Conservation (phyloP, 2,797 vertebrate species). For the Alauda arvensis region DNA sequence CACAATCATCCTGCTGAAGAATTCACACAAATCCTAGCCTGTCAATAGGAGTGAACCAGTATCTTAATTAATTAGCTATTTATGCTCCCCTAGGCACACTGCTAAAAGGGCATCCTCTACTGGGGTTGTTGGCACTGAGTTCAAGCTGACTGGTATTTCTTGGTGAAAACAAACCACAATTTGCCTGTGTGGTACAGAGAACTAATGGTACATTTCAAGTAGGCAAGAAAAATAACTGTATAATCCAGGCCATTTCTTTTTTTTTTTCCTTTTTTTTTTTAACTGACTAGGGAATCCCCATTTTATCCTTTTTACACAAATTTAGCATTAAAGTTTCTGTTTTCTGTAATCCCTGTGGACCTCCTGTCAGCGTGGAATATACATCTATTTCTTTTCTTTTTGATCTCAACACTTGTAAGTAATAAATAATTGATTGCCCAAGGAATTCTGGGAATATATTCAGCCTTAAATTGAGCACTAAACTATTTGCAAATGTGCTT, state of each 20-base stretch:
- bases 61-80: not conserved
- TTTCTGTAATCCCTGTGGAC: slow-evolving; percentile 38
- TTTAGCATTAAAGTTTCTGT: slow-evolving; percentile 57
- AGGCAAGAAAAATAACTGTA: not conserved
- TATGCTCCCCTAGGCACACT: not conserved
- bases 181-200: not conserved
- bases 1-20: not conserved
- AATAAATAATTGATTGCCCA: slow-evolving; percentile 74
- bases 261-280: not conserved
- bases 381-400: slow-evolving; percentile 60
- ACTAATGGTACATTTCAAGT: not conserved
- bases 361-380: slow-evolving; percentile 57
- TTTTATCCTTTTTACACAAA: slow-evolving; percentile 56
- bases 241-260: not conserved
- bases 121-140: not conserved
- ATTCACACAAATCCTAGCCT: not conserved
- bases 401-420: slow-evolving; percentile 70
- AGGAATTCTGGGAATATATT: slow-evolving; percentile 71
- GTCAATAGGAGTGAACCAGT: not conserved
- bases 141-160: not conserved
- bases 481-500: slow-evolving; percentile 71
- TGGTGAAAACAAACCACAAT: not conserved
- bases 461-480: slow-evolving; percentile 64
- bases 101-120: not conserved
- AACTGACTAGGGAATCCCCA: slow-evolving; percentile 3